These are phyloP conservation scores for Nothoprocta pentlandii DNA, from an alignment of 2,113 vertebrate species.

Conservation along the genomic window DNA sequence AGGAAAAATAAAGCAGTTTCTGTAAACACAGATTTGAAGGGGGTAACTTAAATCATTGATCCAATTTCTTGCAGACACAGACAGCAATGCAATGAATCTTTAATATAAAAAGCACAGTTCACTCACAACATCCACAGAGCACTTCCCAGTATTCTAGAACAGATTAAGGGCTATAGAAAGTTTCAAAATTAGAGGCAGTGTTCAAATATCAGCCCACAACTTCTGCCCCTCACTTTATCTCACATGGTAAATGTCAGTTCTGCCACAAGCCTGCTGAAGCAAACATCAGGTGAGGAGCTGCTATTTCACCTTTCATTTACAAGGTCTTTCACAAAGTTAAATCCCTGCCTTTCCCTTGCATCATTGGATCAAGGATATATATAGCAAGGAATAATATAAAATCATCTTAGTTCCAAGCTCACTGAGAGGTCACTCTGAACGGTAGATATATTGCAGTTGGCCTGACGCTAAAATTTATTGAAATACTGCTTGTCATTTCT, in stretches of 20 bases:
- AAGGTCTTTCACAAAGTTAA: background rate
- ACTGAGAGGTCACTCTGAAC: background rate
- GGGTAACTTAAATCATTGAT: background rate
- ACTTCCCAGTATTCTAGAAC: background rate
- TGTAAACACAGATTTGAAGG: background rate
- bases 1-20: background rate
- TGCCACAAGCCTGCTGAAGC: background rate
- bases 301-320: background rate
- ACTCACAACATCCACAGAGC: background rate
- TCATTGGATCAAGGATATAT: background rate
- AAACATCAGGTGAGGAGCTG: background rate
- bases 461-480: background rate
- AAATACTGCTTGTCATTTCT: background rate
- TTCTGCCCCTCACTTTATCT: background rate
- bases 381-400: background rate
- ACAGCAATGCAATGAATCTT: conserved; percentile 10
- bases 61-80: background rate
- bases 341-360: background rate
- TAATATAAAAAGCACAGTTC: background rate
- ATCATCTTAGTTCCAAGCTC: background rate
- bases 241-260: background rate
- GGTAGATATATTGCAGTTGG: background rate
- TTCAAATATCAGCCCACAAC: background rate
- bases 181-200: background rate
- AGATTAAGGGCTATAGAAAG: background rate